phyloP scores from a whole-genome alignment of 2,888 invertebrate genomes.

The Ophion obscuratus region DNA sequence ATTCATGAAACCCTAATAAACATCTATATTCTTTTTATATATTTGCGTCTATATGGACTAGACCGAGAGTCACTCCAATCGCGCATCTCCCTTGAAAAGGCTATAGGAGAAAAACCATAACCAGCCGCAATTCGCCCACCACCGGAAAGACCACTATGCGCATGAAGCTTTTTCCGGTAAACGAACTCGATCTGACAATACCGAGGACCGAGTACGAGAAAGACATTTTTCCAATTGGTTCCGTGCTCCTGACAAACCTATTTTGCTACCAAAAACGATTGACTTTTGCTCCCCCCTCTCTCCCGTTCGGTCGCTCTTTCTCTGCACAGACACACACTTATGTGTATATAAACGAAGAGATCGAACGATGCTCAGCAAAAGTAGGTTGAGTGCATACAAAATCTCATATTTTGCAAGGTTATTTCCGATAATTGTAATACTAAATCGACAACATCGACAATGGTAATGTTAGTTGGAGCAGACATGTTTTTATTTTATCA shows the following conservation, averaged over 20 bases:
- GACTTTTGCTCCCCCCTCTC: background rate
- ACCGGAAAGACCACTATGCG: background rate
- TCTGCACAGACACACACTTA: no score
- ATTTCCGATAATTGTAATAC: no score
- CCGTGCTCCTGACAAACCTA: conserved; percentile 28
- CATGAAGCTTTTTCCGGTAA: background rate
- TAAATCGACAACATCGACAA: no score
- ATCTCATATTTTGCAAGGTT: no score
- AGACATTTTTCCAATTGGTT: conserved; percentile 51
- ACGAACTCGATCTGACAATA: conserved; percentile 5
- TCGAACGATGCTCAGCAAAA: no score
- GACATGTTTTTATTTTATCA: no score
- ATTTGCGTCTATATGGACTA: background rate
- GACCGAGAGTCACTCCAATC: background rate
- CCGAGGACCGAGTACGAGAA: conserved; percentile 14
- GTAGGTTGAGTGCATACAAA: no score
- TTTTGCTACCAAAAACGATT: conserved; percentile 14
- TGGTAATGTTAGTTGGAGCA: no score
- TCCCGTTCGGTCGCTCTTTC: no score
- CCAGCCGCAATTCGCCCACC: background rate
- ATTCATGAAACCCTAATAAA: conserved; percentile 9
- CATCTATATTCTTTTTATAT: background rate
- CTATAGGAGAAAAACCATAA: background rate
- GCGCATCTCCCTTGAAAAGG: background rate
- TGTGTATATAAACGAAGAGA: no score